Conservation (phyloP, 2,888 invertebrate species). For the Caprella mutica region DNA sequence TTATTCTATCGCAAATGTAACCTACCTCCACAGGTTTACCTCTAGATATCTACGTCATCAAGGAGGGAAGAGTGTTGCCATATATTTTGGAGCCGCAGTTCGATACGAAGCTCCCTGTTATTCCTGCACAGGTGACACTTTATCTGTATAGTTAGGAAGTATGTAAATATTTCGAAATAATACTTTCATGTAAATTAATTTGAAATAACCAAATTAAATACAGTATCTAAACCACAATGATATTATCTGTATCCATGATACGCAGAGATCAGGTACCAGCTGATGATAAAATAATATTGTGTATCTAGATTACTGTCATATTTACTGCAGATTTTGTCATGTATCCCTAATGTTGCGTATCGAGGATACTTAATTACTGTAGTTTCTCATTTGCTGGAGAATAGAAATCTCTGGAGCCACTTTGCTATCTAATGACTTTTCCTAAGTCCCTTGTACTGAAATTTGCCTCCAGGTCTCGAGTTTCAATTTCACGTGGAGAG, state of each 20-base stretch:
- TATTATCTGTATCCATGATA: too few species aligned
- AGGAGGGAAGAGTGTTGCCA: constrained; percentile 70
- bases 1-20: not conserved
- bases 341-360: too few species aligned
- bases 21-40: constrained; percentile 53
- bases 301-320: too few species aligned
- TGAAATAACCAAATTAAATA: too few species aligned
- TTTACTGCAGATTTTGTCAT: too few species aligned
- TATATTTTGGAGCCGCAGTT: constrained; percentile 82
- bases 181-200: not conserved
- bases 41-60: constrained; percentile 80
- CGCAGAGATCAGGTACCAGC: too few species aligned
- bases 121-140: constrained; percentile 67
- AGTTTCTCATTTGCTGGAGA: too few species aligned
- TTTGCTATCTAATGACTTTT: too few species aligned
- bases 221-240: not conserved
- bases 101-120: constrained; percentile 74
- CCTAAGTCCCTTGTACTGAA: too few species aligned
- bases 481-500: constrained; percentile 81
- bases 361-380: too few species aligned
- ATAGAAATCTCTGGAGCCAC: too few species aligned
- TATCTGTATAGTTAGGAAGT: not conserved
- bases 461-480: constrained; percentile 47
- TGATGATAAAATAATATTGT: too few species aligned
- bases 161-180: not conserved